phyloP scores from a whole-genome alignment of 2,888 invertebrate genomes.

The Fragum whitleyi region DNA sequence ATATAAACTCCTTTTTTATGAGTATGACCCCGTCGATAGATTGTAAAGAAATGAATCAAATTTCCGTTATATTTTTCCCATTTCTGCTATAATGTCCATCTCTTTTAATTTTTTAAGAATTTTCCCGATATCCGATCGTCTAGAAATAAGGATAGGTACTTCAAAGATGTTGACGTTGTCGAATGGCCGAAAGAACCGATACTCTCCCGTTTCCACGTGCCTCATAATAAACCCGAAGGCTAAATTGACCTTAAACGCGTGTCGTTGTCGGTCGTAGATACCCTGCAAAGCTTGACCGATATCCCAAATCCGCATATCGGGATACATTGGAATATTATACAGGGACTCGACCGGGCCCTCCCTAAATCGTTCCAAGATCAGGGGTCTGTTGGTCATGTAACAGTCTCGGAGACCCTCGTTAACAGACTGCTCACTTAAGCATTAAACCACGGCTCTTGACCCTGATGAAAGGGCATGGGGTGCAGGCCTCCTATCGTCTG shows the following conservation, averaged over 20 bases:
- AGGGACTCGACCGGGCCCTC: slow-evolving; percentile 41
- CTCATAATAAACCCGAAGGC: slow-evolving; percentile 38
- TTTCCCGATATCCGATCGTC: slow-evolving; percentile 20
- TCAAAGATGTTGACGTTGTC: slow-evolving; percentile 36
- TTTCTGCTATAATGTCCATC: slow-evolving; percentile 29
- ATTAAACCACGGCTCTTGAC: slow-evolving; percentile 37
- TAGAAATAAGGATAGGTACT: slow-evolving; percentile 27
- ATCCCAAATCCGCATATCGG: slow-evolving; percentile 36
- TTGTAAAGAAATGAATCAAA: no score
- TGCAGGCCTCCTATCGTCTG: slow-evolving; percentile 24
- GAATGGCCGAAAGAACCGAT: slow-evolving; percentile 32
- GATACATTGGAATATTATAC: slow-evolving; percentile 35
- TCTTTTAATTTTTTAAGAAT: slow-evolving; percentile 9
- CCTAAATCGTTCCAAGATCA: slow-evolving; percentile 33
- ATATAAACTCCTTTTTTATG: no score
- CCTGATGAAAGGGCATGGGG: slow-evolving; percentile 28
- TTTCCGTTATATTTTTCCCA: no score
- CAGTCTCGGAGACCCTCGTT: slow-evolving; percentile 39
- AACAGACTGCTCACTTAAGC: slow-evolving; percentile 17
- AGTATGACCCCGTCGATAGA: no score
- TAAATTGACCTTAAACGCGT: slow-evolving; percentile 36
- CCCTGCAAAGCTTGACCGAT: slow-evolving; percentile 34
- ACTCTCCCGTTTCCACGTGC: slow-evolving; percentile 32
- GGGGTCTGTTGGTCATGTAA: slow-evolving; percentile 33
- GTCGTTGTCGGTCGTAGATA: slow-evolving; percentile 30